phyloP scores from a whole-genome alignment of 2,888 invertebrate genomes.

The Napeogenes inachia region DNA sequence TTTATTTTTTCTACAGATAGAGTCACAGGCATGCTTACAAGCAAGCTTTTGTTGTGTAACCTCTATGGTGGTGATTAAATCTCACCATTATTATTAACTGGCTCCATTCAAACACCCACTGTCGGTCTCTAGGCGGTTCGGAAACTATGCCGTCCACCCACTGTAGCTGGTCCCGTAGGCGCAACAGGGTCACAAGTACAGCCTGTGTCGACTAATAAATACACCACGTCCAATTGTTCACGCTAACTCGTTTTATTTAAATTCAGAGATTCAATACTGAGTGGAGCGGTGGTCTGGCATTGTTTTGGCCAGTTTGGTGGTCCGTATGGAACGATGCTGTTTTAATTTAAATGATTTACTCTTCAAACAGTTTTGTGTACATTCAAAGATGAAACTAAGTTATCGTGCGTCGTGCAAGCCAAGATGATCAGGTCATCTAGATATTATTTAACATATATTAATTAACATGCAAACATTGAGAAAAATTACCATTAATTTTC shows the following conservation, averaged over 20 bases:
- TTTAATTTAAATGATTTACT: constrained; percentile 57
- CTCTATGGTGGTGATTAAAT: constrained; percentile 75
- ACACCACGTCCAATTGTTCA: constrained; percentile 70
- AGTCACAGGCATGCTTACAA: constrained; percentile 67
- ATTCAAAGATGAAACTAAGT: constrained; percentile 33
- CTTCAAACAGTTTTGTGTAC: constrained; percentile 34
- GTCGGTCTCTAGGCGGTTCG: constrained; percentile 68
- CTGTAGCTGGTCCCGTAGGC: constrained; percentile 74
- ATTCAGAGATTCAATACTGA: constrained; percentile 70
- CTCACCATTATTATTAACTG: constrained; percentile 78
- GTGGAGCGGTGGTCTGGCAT: constrained; percentile 66
- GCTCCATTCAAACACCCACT: constrained; percentile 77
- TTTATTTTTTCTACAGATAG: constrained; percentile 55
- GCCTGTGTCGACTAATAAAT: constrained; percentile 67
- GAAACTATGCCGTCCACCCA: constrained; percentile 77
- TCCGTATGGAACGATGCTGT: constrained; percentile 56
- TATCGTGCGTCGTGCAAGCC: constrained; percentile 70
- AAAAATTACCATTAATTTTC: constrained; percentile 74
- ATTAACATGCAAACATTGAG: constrained; percentile 57
- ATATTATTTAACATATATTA: constrained; percentile 54
- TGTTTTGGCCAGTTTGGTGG: constrained; percentile 71
- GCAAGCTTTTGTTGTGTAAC: constrained; percentile 65
- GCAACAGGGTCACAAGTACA: constrained; percentile 74
- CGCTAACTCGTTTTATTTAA: constrained; percentile 63
- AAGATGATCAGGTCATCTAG: constrained; percentile 65